A percentile compares a stretch with the other conserved stretches of the same genome.
Evolutionary conservation across 2,113 vertebrate species (phyloP).

Genomic region (Narcine bancroftii): DNA sequence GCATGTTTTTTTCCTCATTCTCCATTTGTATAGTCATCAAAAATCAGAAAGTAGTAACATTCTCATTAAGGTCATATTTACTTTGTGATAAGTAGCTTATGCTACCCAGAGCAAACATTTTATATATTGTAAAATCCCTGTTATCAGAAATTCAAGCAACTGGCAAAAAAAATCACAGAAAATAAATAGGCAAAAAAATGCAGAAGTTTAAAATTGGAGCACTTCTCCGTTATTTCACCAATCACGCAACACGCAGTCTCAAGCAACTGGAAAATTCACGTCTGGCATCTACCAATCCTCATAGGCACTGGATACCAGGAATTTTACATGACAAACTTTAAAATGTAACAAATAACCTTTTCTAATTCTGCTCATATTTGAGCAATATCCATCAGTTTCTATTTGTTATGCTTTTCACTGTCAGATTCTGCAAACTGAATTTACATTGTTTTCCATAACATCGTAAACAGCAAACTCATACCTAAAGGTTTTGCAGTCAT

Average conservation of each 20-base stretch:
- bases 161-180: no score
- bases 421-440: not conserved
- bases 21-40: not conserved
- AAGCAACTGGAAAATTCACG: no score
- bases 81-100: not conserved
- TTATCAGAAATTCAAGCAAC: no score
- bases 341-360: not conserved
- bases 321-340: not conserved
- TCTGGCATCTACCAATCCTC: no score
- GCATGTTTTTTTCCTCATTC: not conserved
- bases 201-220: no score
- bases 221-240: no score
- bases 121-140: no score
- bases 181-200: no score
- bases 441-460: not conserved
- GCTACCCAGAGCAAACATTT: not conserved
- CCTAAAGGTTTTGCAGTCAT: not conserved
- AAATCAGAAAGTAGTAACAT: not conserved
- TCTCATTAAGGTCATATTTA: slow-evolving; percentile 5
- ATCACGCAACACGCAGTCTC: no score
- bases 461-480: not conserved
- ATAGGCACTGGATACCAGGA: no score
- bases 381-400: not conserved
- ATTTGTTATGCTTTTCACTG: not conserved
- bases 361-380: not conserved